Percentiles rank a stretch among this genome's conserved stretches.
phyloP scores from a whole-genome alignment of 2,113 vertebrate species.

The Chloropsis cyanopogon region DNA sequence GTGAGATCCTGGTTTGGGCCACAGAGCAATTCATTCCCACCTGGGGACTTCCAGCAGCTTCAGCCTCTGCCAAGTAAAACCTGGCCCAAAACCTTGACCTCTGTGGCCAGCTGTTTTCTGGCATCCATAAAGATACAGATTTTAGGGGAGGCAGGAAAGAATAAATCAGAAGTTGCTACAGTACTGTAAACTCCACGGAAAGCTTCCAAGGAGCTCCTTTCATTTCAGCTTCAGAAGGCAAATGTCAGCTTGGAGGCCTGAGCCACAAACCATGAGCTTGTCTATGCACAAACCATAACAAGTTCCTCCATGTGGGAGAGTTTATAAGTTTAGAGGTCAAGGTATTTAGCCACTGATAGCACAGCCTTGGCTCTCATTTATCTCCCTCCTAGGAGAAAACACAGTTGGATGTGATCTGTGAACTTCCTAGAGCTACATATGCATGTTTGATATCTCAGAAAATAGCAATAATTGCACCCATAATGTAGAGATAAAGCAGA shows the following conservation, averaged over 20 bases:
- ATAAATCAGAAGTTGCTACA: constrained; percentile 28
- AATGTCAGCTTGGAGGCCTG: neutral
- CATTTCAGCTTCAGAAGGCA: constrained; percentile 20
- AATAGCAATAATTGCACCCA: neutral
- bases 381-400: neutral
- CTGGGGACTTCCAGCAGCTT: neutral
- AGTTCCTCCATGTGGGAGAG: neutral
- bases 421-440: neutral
- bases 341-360: neutral
- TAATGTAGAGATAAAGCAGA: neutral
- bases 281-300: neutral
- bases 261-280: constrained; percentile 19
- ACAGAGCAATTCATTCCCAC: neutral
- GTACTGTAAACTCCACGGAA: constrained; percentile 7
- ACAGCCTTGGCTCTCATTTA: neutral
- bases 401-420: neutral
- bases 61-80: neutral
- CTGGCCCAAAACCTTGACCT: neutral
- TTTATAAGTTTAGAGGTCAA: neutral
- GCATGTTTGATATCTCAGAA: neutral
- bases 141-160: constrained; percentile 44
- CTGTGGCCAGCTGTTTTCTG: neutral
- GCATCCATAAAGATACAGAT: neutral
- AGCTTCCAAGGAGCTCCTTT: constrained; percentile 16
- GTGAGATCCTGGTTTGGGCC: neutral